A percentile compares a stretch with the other conserved stretches of the same genome.
These are phyloP conservation scores for Lemur catta DNA, from an alignment of 2,797 vertebrate genomes.

Conservation along the genomic window DNA sequence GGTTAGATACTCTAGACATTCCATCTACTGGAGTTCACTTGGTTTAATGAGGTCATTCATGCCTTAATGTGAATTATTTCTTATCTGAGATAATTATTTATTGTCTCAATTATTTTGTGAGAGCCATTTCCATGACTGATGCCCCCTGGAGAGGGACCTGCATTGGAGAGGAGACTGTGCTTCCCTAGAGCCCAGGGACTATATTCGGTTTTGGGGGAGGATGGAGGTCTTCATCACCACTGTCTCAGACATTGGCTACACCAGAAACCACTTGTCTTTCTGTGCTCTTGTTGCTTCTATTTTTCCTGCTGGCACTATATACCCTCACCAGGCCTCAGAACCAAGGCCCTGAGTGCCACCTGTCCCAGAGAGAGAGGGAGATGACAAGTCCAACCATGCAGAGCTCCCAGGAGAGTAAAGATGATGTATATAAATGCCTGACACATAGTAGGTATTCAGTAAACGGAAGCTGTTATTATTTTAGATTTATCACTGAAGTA, in stretches of 20 bases:
- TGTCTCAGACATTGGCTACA: neutral
- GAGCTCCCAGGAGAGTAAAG: neutral
- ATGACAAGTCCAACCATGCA: neutral
- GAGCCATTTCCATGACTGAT: neutral
- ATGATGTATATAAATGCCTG: neutral
- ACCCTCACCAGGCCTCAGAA: neutral
- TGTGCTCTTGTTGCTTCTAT: neutral
- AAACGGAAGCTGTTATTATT: neutral
- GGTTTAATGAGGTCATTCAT: neutral
- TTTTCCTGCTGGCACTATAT: neutral
- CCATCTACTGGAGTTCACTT: neutral
- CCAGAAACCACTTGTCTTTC: neutral
- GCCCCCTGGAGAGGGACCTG: neutral
- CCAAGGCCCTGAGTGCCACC: neutral
- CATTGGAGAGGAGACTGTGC: neutral
- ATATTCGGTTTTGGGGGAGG: neutral
- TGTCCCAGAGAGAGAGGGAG: neutral
- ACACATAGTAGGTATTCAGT: neutral
- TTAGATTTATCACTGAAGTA: neutral
- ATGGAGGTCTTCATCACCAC: neutral
- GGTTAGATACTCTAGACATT: neutral
- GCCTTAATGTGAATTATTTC: neutral
- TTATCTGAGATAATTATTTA: neutral
- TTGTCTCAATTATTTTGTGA: neutral
- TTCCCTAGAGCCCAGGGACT: neutral